Evolutionary conservation across 2,888 invertebrate genomes (phyloP).

Genomic region (Thumatha senex): DNA sequence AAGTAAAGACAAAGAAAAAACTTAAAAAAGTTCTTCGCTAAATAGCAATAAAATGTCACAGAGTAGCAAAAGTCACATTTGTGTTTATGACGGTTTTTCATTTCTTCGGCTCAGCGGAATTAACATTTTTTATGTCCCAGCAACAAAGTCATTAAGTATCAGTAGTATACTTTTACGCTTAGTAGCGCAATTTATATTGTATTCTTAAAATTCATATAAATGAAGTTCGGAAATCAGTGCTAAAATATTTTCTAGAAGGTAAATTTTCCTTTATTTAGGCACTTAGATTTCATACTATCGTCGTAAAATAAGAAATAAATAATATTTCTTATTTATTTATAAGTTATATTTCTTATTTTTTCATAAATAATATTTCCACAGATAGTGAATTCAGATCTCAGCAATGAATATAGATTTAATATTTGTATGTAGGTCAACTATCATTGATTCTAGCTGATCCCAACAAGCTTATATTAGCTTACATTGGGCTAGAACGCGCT

Average conservation of each 20-base stretch:
- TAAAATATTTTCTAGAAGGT: not conserved
- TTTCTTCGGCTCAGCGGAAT: slow-evolving; percentile 54
- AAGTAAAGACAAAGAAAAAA: not conserved
- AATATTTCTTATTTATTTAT: too few species aligned
- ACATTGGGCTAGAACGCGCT: too few species aligned
- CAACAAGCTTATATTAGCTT: too few species aligned
- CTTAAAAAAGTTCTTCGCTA: not conserved
- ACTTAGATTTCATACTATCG: slow-evolving; percentile 9
- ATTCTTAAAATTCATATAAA: slow-evolving; percentile 40
- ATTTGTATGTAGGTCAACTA: too few species aligned
- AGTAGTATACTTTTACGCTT: slow-evolving; percentile 43
- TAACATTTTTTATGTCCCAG: slow-evolving; percentile 69
- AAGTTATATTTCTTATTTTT: too few species aligned
- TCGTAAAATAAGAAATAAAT: slow-evolving; percentile 7
- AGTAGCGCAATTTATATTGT: slow-evolving; percentile 48
- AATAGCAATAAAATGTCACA: slow-evolving; percentile 12
- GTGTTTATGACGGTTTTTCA: slow-evolving; percentile 56
- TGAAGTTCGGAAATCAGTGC: slow-evolving; percentile 32
- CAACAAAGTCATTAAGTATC: slow-evolving; percentile 61
- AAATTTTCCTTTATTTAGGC: slow-evolving; percentile 1
- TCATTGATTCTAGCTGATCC: too few species aligned
- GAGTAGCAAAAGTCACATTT: slow-evolving; percentile 34
- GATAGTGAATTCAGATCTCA: too few species aligned
- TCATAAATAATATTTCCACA: not conserved
- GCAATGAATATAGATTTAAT: too few species aligned